Evolutionary conservation across 1,140 invertebrate genomes (phyloP).

Genomic region (Cataglyphis hispanica): DNA sequence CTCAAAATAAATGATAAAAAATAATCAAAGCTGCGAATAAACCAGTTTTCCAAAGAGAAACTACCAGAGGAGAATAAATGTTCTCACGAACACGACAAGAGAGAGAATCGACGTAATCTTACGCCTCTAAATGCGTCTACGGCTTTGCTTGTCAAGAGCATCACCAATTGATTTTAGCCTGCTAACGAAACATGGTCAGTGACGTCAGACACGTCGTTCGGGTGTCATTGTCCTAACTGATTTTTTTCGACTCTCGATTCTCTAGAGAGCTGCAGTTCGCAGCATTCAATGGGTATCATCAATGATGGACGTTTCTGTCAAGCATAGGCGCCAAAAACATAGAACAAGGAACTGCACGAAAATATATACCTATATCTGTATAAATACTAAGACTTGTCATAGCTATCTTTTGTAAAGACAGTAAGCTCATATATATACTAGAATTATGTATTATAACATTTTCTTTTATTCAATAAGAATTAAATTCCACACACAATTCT

Average conservation of each 20-base stretch:
- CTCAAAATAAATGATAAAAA: slow-evolving; percentile 21
- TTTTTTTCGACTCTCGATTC: slow-evolving; percentile 18
- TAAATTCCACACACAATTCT: not conserved
- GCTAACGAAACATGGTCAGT: slow-evolving; percentile 34
- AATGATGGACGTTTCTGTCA: slow-evolving; percentile 3
- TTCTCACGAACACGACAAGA: not conserved
- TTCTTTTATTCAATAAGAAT: not conserved
- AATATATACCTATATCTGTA: not conserved
- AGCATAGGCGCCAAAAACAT: not conserved
- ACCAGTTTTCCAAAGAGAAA: slow-evolving; percentile 12
- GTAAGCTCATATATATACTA: too few species aligned
- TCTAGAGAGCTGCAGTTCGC: slow-evolving; percentile 10
- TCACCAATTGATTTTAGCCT: slow-evolving; percentile 33
- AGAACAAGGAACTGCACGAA: not conserved
- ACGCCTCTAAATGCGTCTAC: slow-evolving; percentile 24
- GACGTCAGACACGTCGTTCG: slow-evolving; percentile 30
- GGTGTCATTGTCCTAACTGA: slow-evolving; percentile 44
- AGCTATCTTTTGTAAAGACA: not conserved
- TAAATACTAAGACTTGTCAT: slow-evolving; percentile 1
- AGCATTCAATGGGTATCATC: not conserved
- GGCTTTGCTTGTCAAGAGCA: not conserved
- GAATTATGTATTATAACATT: not conserved
- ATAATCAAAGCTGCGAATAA: slow-evolving; percentile 22
- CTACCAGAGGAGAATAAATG: not conserved
- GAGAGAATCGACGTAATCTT: slow-evolving; percentile 22